Conservation (phyloP, 2,888 invertebrate species). For the Lumbricus terrestris region DNA sequence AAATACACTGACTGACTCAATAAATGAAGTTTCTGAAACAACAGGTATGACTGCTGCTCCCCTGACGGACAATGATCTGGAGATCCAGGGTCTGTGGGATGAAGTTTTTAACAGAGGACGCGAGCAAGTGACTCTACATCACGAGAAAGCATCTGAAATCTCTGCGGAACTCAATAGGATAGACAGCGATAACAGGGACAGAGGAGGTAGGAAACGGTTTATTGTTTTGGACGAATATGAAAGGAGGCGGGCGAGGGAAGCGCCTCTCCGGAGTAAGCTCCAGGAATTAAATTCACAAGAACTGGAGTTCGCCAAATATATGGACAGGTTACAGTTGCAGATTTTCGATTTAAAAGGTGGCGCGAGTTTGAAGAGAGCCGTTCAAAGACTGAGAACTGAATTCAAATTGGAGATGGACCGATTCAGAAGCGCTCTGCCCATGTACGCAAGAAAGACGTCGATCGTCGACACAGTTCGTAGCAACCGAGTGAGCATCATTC, state of each 20-base stretch:
- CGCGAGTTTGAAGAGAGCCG: background rate
- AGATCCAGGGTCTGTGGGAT: conserved; percentile 6
- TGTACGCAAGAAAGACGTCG: conserved; percentile 48
- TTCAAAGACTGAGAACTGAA: conserved; percentile 33
- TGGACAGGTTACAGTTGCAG: conserved; percentile 6
- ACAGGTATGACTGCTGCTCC: background rate
- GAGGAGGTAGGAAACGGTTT: background rate
- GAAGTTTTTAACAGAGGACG: background rate
- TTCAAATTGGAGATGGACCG: conserved; percentile 46
- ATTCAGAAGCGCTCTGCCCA: conserved; percentile 46
- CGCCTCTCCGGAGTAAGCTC: conserved; percentile 32
- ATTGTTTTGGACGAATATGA: background rate
- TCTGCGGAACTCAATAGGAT: background rate
- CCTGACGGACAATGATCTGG: background rate
- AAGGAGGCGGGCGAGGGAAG: background rate
- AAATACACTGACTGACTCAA: background rate
- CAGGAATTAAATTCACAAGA: conserved; percentile 42
- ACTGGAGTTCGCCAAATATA: conserved; percentile 40
- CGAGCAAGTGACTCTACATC: background rate
- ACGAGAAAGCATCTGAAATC: background rate
- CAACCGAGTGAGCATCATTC: conserved; percentile 51
- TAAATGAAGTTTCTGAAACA: background rate
- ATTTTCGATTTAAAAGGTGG: background rate
- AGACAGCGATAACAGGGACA: background rate
- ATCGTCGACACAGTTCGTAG: conserved; percentile 44